Conservation (phyloP, 2,113 vertebrate genomes). For the Xenopus laevis region DNA sequence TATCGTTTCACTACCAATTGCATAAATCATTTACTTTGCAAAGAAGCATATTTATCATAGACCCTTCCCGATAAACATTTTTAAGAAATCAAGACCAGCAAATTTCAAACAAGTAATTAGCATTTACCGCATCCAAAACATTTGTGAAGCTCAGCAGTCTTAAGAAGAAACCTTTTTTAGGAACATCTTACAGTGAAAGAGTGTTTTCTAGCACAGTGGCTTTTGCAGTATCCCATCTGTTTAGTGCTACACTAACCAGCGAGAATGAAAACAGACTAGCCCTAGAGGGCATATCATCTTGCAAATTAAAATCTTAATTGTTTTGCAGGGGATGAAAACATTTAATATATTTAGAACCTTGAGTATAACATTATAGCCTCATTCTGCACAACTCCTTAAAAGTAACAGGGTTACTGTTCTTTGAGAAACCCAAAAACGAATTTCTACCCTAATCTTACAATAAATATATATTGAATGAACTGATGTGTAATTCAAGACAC, state of each 20-base stretch:
- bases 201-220: slow-evolving; percentile 19
- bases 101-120: background rate
- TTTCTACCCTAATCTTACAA: background rate
- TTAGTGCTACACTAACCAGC: slow-evolving; percentile 29
- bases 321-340: slow-evolving; percentile 41
- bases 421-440: slow-evolving; percentile 4
- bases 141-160: slow-evolving; percentile 5
- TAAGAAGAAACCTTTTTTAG: slow-evolving; percentile 1
- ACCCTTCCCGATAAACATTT: too few relatives aligned
- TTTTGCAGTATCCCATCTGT: slow-evolving; percentile 36
- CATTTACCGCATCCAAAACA: slow-evolving; percentile 17
- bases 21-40: too few relatives aligned
- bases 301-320: slow-evolving; percentile 46
- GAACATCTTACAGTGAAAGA: slow-evolving; percentile 11
- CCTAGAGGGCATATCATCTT: slow-evolving; percentile 42
- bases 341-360: slow-evolving; percentile 40
- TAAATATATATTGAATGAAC: background rate
- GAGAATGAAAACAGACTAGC: slow-evolving; percentile 34
- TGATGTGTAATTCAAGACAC: slow-evolving; percentile 7
- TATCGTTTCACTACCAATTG: too few relatives aligned
- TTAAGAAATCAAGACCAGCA: background rate
- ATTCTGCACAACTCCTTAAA: slow-evolving; percentile 25
- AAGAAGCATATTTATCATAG: too few relatives aligned
- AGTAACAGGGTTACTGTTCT: slow-evolving; percentile 31
- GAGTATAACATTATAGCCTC: slow-evolving; percentile 35